These are phyloP conservation scores for Plebejus anna DNA, from an alignment of 2,888 invertebrate genomes.

Conservation along the genomic window DNA sequence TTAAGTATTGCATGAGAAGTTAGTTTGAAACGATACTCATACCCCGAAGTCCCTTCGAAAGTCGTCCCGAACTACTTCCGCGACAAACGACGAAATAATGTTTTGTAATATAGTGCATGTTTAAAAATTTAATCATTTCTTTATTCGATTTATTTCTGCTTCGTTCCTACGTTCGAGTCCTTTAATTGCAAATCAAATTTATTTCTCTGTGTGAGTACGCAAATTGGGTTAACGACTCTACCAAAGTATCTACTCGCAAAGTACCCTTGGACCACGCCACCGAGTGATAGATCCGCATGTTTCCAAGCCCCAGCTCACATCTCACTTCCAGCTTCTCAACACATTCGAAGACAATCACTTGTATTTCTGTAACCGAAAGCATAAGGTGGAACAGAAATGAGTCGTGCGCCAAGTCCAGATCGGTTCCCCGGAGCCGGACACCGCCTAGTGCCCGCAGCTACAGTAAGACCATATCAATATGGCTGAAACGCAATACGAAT, in stretches of 20 bases:
- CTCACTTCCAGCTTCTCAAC: slow-evolving; percentile 78
- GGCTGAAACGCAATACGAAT: background rate
- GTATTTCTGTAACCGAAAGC: slow-evolving; percentile 73
- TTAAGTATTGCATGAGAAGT: slow-evolving; percentile 65
- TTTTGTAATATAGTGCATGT: slow-evolving; percentile 52
- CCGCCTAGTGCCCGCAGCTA: slow-evolving; percentile 73
- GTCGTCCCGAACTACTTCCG: slow-evolving; percentile 39
- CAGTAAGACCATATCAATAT: slow-evolving; percentile 41
- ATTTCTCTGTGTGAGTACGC: slow-evolving; percentile 41
- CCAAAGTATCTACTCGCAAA: slow-evolving; percentile 69
- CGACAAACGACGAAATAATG: slow-evolving; percentile 31
- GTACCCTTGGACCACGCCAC: slow-evolving; percentile 77
- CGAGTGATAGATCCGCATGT: slow-evolving; percentile 79
- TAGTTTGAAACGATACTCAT: slow-evolving; percentile 41
- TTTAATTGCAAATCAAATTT: slow-evolving; percentile 40
- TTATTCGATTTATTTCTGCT: slow-evolving; percentile 41
- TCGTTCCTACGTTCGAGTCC: slow-evolving; percentile 37
- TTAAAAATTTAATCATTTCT: slow-evolving; percentile 37
- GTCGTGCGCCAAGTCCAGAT: slow-evolving; percentile 38
- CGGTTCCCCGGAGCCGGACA: slow-evolving; percentile 51
- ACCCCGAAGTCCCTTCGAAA: slow-evolving; percentile 28
- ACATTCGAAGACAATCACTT: slow-evolving; percentile 70
- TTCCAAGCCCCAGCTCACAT: slow-evolving; percentile 78
- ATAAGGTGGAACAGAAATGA: slow-evolving; percentile 61
- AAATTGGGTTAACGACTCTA: slow-evolving; percentile 51